A percentile compares a stretch with the other conserved stretches of the same genome.
Evolutionary conservation across 2,888 invertebrate genomes (phyloP).

Genomic region (Cephus runcator): DNA sequence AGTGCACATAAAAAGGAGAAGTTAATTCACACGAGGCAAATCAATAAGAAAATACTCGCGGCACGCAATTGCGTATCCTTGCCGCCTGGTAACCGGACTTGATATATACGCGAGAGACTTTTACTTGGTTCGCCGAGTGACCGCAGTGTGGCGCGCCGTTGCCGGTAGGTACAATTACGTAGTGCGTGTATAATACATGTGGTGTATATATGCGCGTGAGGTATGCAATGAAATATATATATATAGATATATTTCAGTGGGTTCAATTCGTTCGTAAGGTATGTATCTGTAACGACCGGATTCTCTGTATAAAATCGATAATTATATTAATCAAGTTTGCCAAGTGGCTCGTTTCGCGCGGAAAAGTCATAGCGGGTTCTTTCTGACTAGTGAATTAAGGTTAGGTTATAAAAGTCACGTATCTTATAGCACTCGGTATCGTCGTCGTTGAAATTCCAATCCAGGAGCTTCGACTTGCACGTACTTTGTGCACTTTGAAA

Average conservation of each 20-base stretch:
- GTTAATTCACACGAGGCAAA: background rate
- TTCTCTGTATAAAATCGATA: constrained; percentile 14
- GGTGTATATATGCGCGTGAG: too few species aligned
- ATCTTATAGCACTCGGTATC: background rate
- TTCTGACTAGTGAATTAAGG: background rate
- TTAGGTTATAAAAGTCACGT: background rate
- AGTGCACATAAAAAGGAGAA: background rate
- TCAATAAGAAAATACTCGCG: background rate
- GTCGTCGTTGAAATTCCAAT: background rate
- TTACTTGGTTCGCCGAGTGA: background rate
- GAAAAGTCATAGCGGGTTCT: background rate
- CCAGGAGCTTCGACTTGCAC: background rate
- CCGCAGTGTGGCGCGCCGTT: background rate
- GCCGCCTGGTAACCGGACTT: background rate
- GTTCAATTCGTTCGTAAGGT: background rate
- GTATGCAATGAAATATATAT: background rate
- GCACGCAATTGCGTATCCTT: background rate
- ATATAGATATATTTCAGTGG: background rate
- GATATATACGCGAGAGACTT: background rate
- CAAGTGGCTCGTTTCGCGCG: background rate
- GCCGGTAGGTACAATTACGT: background rate
- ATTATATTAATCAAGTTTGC: constrained; percentile 21
- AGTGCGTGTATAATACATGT: background rate
- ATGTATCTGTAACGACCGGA: background rate
- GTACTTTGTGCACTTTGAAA: background rate